These are phyloP conservation scores for Sander vitreus DNA, from an alignment of 2,113 vertebrate species.

Conservation along the genomic window DNA sequence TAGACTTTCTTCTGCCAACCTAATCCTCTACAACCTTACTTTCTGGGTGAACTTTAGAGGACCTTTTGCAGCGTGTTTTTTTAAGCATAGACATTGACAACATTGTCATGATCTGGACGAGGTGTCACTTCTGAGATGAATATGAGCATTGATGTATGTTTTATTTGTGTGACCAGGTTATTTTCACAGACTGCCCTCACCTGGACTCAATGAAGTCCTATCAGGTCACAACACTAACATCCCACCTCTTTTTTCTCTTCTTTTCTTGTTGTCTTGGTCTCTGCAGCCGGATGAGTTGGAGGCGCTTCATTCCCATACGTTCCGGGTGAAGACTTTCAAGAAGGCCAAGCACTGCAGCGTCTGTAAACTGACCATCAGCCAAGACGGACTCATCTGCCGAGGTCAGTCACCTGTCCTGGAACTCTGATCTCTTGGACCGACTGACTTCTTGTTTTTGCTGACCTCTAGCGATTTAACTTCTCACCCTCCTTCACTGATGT, in stretches of 20 bases:
- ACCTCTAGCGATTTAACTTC: not conserved
- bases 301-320: conserved; percentile 89
- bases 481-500: not conserved
- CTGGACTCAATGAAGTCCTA: conserved; percentile 16
- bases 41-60: not conserved
- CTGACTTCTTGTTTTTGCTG: not conserved
- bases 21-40: not conserved
- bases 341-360: conserved; percentile 93
- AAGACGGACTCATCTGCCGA: conserved; percentile 94
- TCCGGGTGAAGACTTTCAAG: conserved; percentile 96
- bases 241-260: conserved; percentile 11
- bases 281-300: conserved; percentile 94
- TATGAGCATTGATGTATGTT: not conserved
- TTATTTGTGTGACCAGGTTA: not conserved
- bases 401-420: conserved; percentile 82
- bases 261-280: conserved; percentile 35
- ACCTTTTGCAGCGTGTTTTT: not conserved
- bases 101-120: not conserved
- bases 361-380: conserved; percentile 91
- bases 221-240: conserved; percentile 22
- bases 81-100: not conserved
- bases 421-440: not conserved
- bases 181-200: not conserved
- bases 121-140: not conserved
- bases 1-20: not conserved